Conservation (phyloP, 2,113 vertebrate species). For the Fulica atra region DNA sequence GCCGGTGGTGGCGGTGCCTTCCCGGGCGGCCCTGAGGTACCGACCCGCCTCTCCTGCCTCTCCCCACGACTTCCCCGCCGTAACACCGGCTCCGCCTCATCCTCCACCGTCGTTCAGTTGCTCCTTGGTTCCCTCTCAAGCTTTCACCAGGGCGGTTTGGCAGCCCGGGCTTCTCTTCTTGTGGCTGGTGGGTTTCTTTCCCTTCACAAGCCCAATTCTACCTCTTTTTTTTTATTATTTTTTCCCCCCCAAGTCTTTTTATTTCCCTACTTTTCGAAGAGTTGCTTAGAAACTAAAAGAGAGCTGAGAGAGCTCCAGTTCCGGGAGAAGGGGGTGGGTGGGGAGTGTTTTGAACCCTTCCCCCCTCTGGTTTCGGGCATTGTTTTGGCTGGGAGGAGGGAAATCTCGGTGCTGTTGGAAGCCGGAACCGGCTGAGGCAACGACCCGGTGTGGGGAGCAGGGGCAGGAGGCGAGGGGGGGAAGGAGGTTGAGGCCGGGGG, state of each 20-base stretch:
- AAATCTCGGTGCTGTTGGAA: not conserved
- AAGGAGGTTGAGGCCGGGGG: too few species aligned
- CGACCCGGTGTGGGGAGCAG: too few species aligned
- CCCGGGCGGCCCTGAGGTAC: not conserved
- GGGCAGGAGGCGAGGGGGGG: too few species aligned
- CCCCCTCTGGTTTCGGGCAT: not conserved
- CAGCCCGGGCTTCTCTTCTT: accelerated
- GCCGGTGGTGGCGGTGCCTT: not conserved
- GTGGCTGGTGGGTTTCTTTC: not conserved
- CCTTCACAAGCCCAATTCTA: not conserved
- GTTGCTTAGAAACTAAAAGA: not conserved
- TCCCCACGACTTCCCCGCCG: not conserved
- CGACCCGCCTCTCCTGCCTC: too few species aligned
- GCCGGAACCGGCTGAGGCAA: accelerated
- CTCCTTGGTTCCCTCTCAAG: accelerated
- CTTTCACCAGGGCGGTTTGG: accelerated
- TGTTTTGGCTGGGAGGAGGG: not conserved
- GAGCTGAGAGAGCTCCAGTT: not conserved
- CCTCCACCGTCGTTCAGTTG: accelerated
- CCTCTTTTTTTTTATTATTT: too few species aligned
- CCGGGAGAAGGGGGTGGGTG: too few species aligned
- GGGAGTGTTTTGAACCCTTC: not conserved
- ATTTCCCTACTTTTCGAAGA: not conserved
- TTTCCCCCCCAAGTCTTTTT: not conserved
- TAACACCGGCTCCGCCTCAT: not conserved